Percentiles rank a stretch among this genome's conserved stretches.
Evolutionary conservation across 2,888 invertebrate genomes (phyloP).

Genomic region (Xanthorhoe designata): DNA sequence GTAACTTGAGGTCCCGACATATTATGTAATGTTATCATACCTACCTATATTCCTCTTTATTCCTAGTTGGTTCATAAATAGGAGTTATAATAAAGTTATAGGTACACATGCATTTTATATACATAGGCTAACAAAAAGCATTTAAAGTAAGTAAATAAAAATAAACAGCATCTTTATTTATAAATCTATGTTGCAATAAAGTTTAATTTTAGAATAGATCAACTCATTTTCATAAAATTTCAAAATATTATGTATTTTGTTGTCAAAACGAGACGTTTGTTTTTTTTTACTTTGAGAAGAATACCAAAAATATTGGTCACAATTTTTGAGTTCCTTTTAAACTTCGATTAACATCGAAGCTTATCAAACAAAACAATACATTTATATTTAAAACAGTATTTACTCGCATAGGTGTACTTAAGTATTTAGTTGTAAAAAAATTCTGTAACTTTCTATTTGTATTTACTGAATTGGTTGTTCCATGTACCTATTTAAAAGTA

Average conservation of each 20-base stretch:
- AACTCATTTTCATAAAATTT: no score
- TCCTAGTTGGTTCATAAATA: no score
- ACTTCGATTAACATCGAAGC: no score
- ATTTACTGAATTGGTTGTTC: slow-evolving; percentile 32
- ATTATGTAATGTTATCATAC: neutral
- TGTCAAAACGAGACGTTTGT: neutral
- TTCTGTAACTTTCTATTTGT: neutral
- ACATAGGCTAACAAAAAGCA: no score
- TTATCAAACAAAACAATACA: neutral
- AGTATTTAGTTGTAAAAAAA: neutral
- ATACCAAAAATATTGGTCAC: neutral
- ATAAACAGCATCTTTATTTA: no score
- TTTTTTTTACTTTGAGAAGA: neutral
- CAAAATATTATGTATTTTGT: neutral
- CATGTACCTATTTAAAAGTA: slow-evolving; percentile 15
- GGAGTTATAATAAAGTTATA: neutral
- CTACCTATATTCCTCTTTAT: neutral
- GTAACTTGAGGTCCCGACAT: neutral
- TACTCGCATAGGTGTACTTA: neutral
- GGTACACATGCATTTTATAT: no score
- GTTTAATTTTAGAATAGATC: no score
- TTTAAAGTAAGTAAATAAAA: no score
- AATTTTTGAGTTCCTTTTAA: neutral
- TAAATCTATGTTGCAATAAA: no score
- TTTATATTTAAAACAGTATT: neutral